phyloP scores from a whole-genome alignment of 1,140 invertebrate genomes.

The Agrypnia vestita region DNA sequence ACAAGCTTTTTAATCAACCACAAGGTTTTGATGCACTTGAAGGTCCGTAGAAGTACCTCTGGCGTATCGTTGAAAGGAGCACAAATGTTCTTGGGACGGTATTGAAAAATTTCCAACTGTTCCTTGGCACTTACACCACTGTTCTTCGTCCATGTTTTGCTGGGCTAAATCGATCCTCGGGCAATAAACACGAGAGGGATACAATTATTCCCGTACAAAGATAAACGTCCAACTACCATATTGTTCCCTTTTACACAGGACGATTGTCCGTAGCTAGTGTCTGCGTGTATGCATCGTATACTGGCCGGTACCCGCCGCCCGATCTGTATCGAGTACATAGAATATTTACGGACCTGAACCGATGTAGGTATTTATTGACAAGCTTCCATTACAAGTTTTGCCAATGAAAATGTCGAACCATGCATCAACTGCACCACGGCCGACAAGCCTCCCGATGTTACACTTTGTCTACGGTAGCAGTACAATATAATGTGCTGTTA shows the following conservation, averaged over 20 bases:
- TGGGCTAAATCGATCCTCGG: not conserved
- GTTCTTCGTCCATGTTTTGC: not conserved
- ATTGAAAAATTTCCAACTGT: no score
- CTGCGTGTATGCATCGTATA: no score
- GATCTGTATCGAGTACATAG: conserved; percentile 8
- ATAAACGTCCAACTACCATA: conserved; percentile 44
- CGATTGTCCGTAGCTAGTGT: not conserved
- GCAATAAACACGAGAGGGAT: conserved; percentile 8
- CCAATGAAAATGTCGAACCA: conserved; percentile 37
- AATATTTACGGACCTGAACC: conserved; percentile 19
- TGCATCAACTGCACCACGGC: not conserved
- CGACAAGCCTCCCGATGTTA: not conserved
- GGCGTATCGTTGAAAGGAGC: no score
- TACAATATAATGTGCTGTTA: no score
- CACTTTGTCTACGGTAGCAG: not conserved
- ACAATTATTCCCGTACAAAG: conserved; percentile 12
- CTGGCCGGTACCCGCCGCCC: not conserved
- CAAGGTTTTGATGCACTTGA: no score
- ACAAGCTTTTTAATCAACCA: no score
- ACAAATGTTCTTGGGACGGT: no score
- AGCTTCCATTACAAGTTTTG: conserved; percentile 54
- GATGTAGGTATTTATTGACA: conserved; percentile 54
- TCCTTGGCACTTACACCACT: not conserved
- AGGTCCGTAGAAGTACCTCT: no score
- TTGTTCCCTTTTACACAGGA: conserved; percentile 48